phyloP scores from a whole-genome alignment of 2,797 vertebrate species.

The Pseudotriccus pelzelni region DNA sequence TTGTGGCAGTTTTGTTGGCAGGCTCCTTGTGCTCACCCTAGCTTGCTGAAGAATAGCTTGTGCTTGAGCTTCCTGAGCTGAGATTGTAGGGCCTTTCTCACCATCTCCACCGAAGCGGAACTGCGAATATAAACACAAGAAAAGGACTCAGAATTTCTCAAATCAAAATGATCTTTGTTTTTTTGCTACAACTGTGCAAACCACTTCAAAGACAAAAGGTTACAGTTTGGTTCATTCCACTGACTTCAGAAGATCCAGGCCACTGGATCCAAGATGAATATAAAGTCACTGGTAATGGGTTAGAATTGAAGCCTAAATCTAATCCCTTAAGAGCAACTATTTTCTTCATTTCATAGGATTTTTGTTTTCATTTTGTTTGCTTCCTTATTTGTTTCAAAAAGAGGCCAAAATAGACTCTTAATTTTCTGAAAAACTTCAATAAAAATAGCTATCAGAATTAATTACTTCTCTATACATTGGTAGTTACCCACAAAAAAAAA shows the following conservation, averaged over 20 bases:
- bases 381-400: background rate
- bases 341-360: background rate
- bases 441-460: background rate
- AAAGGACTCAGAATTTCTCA: background rate
- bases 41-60: constrained; percentile 98
- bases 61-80: constrained; percentile 96
- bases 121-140: constrained; percentile 70
- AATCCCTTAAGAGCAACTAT: background rate
- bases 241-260: background rate
- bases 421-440: background rate
- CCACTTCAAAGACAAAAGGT: background rate
- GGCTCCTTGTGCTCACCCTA: constrained; percentile 81
- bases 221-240: background rate
- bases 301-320: background rate
- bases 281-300: background rate
- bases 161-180: background rate
- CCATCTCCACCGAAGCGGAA: constrained; percentile 94
- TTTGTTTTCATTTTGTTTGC: background rate
- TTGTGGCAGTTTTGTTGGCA: background rate
- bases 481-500: background rate
- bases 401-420: background rate
- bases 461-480: background rate
- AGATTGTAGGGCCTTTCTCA: constrained; percentile 92
- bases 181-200: background rate
- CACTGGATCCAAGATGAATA: background rate